These are phyloP conservation scores for Coracopsis vasa DNA, from an alignment of 2,113 vertebrate species.

Conservation along the genomic window DNA sequence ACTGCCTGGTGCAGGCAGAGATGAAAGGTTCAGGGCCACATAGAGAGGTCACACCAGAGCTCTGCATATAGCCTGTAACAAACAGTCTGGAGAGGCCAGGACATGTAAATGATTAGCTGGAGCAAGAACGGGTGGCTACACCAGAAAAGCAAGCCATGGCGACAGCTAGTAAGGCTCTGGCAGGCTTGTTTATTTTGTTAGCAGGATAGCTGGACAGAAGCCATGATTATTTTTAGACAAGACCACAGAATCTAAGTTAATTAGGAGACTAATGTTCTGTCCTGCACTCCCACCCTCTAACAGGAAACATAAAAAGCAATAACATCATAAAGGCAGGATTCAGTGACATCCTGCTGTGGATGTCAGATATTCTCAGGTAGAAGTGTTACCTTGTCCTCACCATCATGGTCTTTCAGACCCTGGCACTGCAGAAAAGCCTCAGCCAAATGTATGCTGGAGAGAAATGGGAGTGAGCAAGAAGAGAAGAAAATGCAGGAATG, in stretches of 20 bases:
- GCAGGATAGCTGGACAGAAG: slow-evolving; percentile 46
- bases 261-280: slow-evolving; percentile 64
- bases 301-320: slow-evolving; percentile 52
- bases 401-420: background rate
- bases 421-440: background rate
- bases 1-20: background rate
- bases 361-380: background rate
- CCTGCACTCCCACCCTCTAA: slow-evolving; percentile 50
- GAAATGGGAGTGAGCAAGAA: background rate
- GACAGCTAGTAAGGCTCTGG: slow-evolving; percentile 11
- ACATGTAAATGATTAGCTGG: background rate
- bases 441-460: background rate
- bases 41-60: background rate
- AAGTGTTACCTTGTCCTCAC: background rate
- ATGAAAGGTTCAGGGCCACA: slow-evolving; percentile 22
- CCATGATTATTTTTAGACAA: slow-evolving; percentile 73
- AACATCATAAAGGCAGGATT: background rate
- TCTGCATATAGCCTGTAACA: background rate
- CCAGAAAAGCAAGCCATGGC: slow-evolving; percentile 43
- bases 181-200: slow-evolving; percentile 76
- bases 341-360: background rate
- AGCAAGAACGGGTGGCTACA: slow-evolving; percentile 40
- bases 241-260: slow-evolving; percentile 59
- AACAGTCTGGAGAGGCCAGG: background rate
- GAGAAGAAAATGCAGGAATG: background rate